Conservation (phyloP, 2,888 invertebrate species). For the Eupithecia abbreviata region DNA sequence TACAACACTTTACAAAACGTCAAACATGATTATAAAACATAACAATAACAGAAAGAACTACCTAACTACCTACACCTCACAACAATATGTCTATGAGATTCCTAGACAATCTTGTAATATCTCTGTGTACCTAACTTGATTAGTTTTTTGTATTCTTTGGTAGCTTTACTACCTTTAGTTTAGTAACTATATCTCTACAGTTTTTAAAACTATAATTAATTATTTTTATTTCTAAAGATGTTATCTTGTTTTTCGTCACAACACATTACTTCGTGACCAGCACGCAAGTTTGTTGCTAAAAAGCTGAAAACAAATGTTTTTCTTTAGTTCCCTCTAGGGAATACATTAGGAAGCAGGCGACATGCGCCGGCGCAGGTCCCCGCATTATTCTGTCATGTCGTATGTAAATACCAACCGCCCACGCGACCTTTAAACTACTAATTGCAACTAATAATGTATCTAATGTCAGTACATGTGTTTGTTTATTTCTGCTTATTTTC, state of each 20-base stretch:
- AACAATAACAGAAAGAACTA: too few relatives aligned
- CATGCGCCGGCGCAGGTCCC: constrained; percentile 18
- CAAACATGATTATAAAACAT: too few relatives aligned
- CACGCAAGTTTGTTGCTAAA: background rate
- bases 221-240: too few relatives aligned
- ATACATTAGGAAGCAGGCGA: background rate
- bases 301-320: background rate
- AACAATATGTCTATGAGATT: too few relatives aligned
- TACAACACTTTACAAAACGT: too few relatives aligned
- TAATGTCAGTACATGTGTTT: constrained; percentile 31
- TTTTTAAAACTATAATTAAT: too few relatives aligned
- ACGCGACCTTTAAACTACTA: constrained; percentile 27
- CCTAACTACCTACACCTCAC: too few relatives aligned
- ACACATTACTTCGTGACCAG: background rate
- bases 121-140: too few relatives aligned
- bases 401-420: constrained; percentile 33
- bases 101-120: too few relatives aligned
- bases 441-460: constrained; percentile 29
- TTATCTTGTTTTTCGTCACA: background rate
- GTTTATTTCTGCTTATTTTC: constrained; percentile 15
- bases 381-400: constrained; percentile 12
- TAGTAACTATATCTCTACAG: too few relatives aligned
- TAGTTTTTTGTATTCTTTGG: too few relatives aligned
- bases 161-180: too few relatives aligned
- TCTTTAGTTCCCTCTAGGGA: background rate